phyloP scores from a whole-genome alignment of 2,888 invertebrate species.

The Euplexia lucipara region DNA sequence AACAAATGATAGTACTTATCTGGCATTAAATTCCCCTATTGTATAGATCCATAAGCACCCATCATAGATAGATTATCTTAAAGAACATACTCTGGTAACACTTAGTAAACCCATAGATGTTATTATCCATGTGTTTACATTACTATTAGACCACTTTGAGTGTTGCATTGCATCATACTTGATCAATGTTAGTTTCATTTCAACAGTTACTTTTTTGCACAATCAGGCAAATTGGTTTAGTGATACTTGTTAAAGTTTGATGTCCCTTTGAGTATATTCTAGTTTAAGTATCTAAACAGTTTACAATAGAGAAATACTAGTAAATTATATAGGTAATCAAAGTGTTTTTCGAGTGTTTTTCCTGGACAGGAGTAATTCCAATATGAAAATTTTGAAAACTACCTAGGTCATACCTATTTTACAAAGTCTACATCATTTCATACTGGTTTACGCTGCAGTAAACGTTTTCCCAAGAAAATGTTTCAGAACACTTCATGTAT shows the following conservation, averaged over 20 bases:
- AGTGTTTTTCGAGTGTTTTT: background rate
- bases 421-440: background rate
- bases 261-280: too few relatives aligned
- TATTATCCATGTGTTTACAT: slow-evolving; percentile 6
- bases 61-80: background rate
- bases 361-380: too few relatives aligned
- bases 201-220: slow-evolving; percentile 9
- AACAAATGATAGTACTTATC: too few relatives aligned
- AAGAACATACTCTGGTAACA: background rate
- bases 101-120: background rate
- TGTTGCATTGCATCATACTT: slow-evolving; percentile 8
- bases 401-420: too few relatives aligned
- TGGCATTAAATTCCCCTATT: background rate
- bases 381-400: background rate
- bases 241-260: background rate
- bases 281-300: too few relatives aligned
- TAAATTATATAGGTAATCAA: too few relatives aligned
- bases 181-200: background rate
- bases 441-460: background rate
- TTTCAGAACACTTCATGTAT: too few relatives aligned
- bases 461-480: slow-evolving; percentile 12
- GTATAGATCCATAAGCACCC: background rate
- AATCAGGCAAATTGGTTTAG: background rate
- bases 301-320: too few relatives aligned
- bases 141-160: slow-evolving; percentile 12